Evolutionary conservation across 2,113 vertebrate genomes (phyloP).

Genomic region (Peromyscus californicus): DNA sequence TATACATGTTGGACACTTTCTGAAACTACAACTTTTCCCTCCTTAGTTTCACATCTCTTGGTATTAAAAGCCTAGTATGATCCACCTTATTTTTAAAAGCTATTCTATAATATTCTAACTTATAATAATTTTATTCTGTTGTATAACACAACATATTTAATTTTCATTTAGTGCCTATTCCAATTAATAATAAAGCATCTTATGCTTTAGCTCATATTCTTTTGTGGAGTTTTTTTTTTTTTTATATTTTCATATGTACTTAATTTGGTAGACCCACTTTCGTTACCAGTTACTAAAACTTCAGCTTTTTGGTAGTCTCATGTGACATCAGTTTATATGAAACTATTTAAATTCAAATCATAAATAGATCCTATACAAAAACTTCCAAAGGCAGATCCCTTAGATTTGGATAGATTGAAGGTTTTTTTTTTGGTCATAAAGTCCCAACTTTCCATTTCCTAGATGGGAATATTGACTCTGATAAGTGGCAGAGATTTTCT

Average conservation of each 20-base stretch:
- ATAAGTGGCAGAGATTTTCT: conserved; percentile 15
- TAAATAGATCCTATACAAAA: background rate
- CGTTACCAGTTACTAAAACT: background rate
- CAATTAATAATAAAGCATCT: background rate
- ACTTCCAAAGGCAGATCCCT: background rate
- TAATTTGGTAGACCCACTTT: background rate
- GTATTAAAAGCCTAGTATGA: conserved; percentile 3
- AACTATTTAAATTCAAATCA: background rate
- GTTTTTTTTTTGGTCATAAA: background rate
- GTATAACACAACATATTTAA: background rate
- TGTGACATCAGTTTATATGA: background rate
- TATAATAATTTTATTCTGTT: background rate
- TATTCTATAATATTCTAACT: background rate
- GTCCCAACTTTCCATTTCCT: background rate
- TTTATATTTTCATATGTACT: background rate
- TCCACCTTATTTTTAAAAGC: background rate
- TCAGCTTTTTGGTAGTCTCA: background rate
- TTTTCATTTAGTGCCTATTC: background rate
- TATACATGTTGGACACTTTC: background rate
- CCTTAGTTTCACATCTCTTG: background rate
- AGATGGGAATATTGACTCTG: conserved; percentile 21
- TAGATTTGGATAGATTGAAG: background rate
- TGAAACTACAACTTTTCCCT: background rate
- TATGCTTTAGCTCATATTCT: background rate
- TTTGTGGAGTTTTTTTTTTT: background rate